Conservation (phyloP, 2,888 invertebrate genomes). For the Gonocerus acuteangulatus region DNA sequence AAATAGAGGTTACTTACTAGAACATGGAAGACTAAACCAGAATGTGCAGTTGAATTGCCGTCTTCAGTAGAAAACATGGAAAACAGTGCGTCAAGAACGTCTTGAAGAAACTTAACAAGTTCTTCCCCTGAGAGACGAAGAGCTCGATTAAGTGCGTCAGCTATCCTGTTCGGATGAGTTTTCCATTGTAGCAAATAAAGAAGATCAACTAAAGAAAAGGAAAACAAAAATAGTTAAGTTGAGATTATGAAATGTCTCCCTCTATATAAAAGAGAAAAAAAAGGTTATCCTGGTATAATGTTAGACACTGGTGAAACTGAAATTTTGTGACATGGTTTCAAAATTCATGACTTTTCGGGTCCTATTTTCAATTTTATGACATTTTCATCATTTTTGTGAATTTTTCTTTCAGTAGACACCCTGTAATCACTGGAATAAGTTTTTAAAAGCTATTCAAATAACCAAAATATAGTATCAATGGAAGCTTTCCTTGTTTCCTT, state of each 20-base stretch:
- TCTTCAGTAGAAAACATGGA: slow-evolving; percentile 89
- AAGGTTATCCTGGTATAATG: too few relatives aligned
- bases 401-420: too few relatives aligned
- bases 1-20: slow-evolving; percentile 57
- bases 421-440: too few relatives aligned
- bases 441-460: too few relatives aligned
- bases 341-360: too few relatives aligned
- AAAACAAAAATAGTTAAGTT: slow-evolving; percentile 7
- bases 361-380: too few relatives aligned
- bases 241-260: not conserved
- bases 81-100: slow-evolving; percentile 87
- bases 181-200: slow-evolving; percentile 87
- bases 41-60: slow-evolving; percentile 79
- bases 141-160: slow-evolving; percentile 75
- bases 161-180: slow-evolving; percentile 75
- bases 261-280: too few relatives aligned
- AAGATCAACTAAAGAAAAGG: slow-evolving; percentile 60
- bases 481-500: too few relatives aligned
- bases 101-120: slow-evolving; percentile 87
- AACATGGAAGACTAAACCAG: slow-evolving; percentile 85
- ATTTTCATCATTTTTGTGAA: too few relatives aligned
- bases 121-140: slow-evolving; percentile 78
- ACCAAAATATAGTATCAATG: too few relatives aligned
- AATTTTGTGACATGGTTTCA: too few relatives aligned
- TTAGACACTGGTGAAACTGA: too few relatives aligned